Evolutionary conservation across 2,797 vertebrate species (phyloP).

Genomic region (Heteromormyrus szaboi): DNA sequence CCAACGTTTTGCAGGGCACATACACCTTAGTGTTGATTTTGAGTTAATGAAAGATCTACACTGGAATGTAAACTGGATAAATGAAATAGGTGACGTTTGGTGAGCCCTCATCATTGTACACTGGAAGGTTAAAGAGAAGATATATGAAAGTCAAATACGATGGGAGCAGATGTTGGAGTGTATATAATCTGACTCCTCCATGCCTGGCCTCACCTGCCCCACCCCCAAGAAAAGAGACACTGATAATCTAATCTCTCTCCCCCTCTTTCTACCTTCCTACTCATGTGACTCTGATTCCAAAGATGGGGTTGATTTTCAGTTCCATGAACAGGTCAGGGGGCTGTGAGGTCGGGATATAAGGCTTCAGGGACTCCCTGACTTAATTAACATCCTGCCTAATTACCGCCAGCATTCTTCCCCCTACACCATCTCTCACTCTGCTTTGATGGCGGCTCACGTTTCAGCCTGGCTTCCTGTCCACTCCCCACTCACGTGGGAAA

Average conservation of each 20-base stretch:
- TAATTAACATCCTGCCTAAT: slow-evolving; percentile 20
- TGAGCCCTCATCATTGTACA: not conserved
- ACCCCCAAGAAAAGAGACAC: not conserved
- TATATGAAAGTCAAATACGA: not conserved
- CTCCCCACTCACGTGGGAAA: not conserved
- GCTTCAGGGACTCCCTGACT: not conserved
- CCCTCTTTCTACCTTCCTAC: not conserved
- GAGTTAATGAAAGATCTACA: not conserved
- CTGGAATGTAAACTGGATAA: not conserved
- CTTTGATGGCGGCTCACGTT: slow-evolving; percentile 11
- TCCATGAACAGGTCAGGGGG: not conserved
- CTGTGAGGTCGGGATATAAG: not conserved
- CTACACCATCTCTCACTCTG: not conserved
- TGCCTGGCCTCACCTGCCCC: not conserved
- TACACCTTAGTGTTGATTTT: not conserved
- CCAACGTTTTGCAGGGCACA: not conserved
- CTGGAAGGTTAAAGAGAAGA: not conserved
- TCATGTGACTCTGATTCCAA: not conserved
- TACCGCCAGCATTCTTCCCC: not conserved
- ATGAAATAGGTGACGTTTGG: not conserved
- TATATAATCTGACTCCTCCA: not conserved
- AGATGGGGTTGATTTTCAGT: not conserved
- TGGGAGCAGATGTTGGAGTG: not conserved
- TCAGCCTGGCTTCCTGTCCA: not conserved
- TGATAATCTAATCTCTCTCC: too few species aligned